These are phyloP conservation scores for Liposcelis brunnea DNA, from an alignment of 2,888 invertebrate genomes.

Conservation along the genomic window DNA sequence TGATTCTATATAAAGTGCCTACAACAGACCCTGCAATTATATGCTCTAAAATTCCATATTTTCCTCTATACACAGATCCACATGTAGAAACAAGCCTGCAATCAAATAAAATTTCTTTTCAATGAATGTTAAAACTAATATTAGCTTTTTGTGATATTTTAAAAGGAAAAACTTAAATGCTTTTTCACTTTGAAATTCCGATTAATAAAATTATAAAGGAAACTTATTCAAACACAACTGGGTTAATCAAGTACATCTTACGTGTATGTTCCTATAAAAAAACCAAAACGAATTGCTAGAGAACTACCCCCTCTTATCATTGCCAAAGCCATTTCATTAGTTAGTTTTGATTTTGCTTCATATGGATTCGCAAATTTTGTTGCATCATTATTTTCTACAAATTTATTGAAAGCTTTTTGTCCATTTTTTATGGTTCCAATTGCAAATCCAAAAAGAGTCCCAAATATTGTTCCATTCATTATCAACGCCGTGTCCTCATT, in stretches of 20 bases:
- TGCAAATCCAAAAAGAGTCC: conserved; percentile 16
- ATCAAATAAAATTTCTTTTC: too few relatives aligned
- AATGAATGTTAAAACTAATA: too few relatives aligned
- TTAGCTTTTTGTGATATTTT: too few relatives aligned
- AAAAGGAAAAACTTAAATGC: too few relatives aligned
- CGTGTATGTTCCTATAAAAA: conserved; percentile 52
- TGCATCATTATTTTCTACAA: conserved; percentile 19
- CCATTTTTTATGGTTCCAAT: conserved; percentile 16
- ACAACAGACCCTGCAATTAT: conserved; percentile 18
- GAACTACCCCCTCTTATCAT: conserved; percentile 50
- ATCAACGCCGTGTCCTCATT: too few relatives aligned
- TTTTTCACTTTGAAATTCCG: too few relatives aligned
- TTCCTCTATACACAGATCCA: conserved; percentile 19
- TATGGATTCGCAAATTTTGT: conserved; percentile 18
- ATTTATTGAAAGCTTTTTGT: conserved; percentile 18
- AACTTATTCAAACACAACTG: too few relatives aligned
- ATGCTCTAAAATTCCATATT: conserved; percentile 20
- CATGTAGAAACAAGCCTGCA: conserved; percentile 17
- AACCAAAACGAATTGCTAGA: conserved; percentile 47
- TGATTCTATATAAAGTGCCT: conserved; percentile 16
- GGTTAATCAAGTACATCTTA: too few relatives aligned
- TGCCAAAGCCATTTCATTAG: conserved; percentile 49
- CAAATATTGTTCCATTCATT: too few relatives aligned
- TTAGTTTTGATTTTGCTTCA: conserved; percentile 41
- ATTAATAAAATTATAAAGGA: too few relatives aligned